These are phyloP conservation scores for Elephas maximus DNA, from an alignment of 2,113 vertebrate species.

Conservation along the genomic window DNA sequence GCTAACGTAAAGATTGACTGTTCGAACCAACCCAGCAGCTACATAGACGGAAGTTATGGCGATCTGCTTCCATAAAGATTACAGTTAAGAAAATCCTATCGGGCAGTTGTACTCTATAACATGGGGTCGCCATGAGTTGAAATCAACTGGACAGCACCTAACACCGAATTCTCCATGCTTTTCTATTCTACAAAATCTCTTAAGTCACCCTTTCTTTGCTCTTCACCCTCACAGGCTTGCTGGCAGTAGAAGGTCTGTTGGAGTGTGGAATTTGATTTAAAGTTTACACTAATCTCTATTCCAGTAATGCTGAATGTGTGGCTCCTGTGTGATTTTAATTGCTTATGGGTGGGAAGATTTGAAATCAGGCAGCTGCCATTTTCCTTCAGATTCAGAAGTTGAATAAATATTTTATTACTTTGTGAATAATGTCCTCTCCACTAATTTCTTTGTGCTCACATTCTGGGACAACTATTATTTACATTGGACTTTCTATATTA, in stretches of 20 bases:
- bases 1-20: too few relatives aligned
- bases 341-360: neutral
- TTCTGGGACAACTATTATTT: neutral
- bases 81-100: too few relatives aligned
- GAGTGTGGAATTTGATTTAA: neutral
- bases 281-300: neutral
- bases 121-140: too few relatives aligned
- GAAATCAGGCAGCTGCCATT: neutral
- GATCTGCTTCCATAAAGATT: too few relatives aligned
- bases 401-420: neutral
- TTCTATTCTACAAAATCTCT: neutral
- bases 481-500: neutral
- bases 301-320: neutral
- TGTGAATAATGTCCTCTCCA: neutral
- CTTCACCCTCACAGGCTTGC: neutral
- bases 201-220: neutral
- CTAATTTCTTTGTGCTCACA: too few relatives aligned
- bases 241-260: neutral
- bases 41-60: too few relatives aligned
- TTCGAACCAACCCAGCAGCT: too few relatives aligned
- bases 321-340: neutral
- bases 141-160: too few relatives aligned
- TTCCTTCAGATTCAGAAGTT: neutral
- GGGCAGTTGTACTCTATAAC: too few relatives aligned
- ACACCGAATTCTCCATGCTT: too few relatives aligned